A percentile compares a stretch with the other conserved stretches of the same genome.
Conservation (phyloP, 2,113 vertebrate species). For the Phasianus colchicus region DNA sequence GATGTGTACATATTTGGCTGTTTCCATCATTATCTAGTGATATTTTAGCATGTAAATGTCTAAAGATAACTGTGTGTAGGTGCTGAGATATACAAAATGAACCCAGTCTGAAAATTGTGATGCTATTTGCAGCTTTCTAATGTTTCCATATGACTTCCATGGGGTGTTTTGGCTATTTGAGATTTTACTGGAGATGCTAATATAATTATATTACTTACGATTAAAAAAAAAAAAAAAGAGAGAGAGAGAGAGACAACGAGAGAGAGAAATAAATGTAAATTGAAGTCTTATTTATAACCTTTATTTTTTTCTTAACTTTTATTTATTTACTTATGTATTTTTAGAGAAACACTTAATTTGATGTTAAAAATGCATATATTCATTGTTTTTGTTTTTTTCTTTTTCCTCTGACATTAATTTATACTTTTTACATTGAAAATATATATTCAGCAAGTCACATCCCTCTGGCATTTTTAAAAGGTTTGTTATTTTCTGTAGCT, state of each 20-base stretch:
- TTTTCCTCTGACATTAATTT: neutral
- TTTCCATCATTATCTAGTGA: neutral
- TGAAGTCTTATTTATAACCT: too few species aligned
- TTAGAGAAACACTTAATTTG: neutral
- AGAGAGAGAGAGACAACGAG: too few species aligned
- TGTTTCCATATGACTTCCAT: neutral
- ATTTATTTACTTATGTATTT: too few species aligned
- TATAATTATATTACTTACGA: neutral
- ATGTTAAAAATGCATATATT: neutral
- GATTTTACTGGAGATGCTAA: neutral
- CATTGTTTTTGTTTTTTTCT: neutral
- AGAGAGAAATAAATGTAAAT: too few species aligned
- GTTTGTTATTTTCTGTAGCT: neutral
- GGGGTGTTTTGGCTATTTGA: neutral
- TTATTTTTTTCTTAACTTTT: too few species aligned
- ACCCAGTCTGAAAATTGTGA: neutral
- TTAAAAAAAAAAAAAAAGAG: too few species aligned
- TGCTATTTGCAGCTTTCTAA: neutral
- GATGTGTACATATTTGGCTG: fast-evolving
- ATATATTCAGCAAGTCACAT: neutral
- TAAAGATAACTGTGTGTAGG: neutral
- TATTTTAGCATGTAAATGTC: neutral
- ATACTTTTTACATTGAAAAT: neutral
- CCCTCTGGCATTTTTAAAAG: neutral
- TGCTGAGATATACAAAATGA: neutral